Evolutionary conservation across 2,888 invertebrate species (phyloP).

Genomic region (Amblyjoppa proteus): DNA sequence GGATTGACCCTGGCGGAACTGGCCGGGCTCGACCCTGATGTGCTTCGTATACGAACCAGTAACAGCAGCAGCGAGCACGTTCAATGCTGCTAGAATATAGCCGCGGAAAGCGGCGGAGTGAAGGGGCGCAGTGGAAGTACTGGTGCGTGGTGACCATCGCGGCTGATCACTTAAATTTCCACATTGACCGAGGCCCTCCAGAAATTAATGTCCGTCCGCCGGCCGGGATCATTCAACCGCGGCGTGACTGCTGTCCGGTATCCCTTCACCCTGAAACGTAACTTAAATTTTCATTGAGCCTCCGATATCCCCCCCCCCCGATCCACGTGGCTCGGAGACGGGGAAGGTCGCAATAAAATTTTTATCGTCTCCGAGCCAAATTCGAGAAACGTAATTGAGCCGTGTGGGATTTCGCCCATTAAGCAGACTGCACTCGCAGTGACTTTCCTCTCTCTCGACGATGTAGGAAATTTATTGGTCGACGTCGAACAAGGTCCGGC

Average conservation of each 20-base stretch:
- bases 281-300: constrained; percentile 37
- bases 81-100: constrained; percentile 55
- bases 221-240: constrained; percentile 49
- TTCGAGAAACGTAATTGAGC: not conserved
- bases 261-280: constrained; percentile 42
- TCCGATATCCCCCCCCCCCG: constrained; percentile 8
- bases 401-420: not conserved
- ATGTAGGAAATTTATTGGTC: not conserved
- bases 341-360: not conserved
- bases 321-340: constrained; percentile 8
- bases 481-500: not conserved
- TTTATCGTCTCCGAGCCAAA: not conserved
- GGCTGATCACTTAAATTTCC: constrained; percentile 60
- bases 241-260: constrained; percentile 39
- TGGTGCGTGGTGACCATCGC: constrained; percentile 55
- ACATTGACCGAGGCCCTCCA: constrained; percentile 47
- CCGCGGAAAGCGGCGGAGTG: not conserved
- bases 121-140: constrained; percentile 41
- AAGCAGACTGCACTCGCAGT: not conserved
- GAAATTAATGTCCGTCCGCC: constrained; percentile 41
- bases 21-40: constrained; percentile 70
- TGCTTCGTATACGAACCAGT: constrained; percentile 50
- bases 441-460: not conserved
- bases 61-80: constrained; percentile 46
- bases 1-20: constrained; percentile 74